Base-by-base conservation (phyloP, 2,797 vertebrate species). In the Poecilia wingei region DNA sequence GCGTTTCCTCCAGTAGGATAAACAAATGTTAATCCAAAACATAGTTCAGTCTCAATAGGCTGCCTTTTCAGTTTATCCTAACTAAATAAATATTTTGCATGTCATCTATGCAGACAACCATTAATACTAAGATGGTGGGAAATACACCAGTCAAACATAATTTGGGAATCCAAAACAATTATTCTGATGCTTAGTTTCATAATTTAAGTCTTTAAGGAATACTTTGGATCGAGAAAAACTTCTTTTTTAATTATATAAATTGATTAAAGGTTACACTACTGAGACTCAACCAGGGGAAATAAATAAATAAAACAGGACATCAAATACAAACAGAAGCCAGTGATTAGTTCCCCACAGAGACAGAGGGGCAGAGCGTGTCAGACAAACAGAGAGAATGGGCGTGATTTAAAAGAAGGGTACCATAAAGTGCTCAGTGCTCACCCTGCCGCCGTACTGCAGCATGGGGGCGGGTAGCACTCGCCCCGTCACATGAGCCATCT, bases 401-500 rank as follows among this genome's bases (percentile, higher is more conserved):
- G 93, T 93, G 93, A 94, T 96, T 93, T 95, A 94, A 95, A 95
- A 90, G 91, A 93, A 92, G 89, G 91, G 93, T 93, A 95, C 94
- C 94, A 95, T 93, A 94, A 96, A 96, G 94, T 95, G 93, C 93
- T 95, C 94, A 90, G 93, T 94, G 91, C 97, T 97, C 97, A 99
- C 98, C 97, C 98, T 97, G 94, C 98, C 98, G 94, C 98, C 98
- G 49, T 99, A 99, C 84, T 99, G 98, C 94, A 99, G 94, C 98
- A 99, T 99, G 10, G 98, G 98, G 81, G 98, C 98, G 47, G 98
- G 98, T 89, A 99, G 97, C 89, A 99, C 98, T 0, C 98, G 97
- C 76, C 98, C 98, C 0, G 98, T 99, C 94, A 99, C 98, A 0
- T 99, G 98, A 80, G 98, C 98, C 98, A 99, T 99, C 95, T 99